Base-by-base conservation (phyloP, 2,797 vertebrate species). In the Lagorchestes hirsutus region DNA sequence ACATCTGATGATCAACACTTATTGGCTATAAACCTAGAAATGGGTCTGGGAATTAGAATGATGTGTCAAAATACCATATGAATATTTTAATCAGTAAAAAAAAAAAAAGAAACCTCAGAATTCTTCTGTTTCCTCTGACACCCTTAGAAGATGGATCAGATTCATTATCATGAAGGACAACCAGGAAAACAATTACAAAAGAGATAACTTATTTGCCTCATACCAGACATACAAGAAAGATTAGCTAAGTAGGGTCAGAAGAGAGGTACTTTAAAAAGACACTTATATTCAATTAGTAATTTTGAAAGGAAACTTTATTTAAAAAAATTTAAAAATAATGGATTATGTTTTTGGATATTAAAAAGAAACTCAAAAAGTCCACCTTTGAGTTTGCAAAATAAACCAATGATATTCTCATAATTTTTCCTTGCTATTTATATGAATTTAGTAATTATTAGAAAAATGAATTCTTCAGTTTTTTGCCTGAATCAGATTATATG, bases 401-500 rank as follows among this genome's bases (percentile, higher is more conserved):
- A 97, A 96, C 96, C 55, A 97, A 95, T 8, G 82, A 29, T 34
- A 54, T 96, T 96, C 93, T 97, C 92, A 97, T 96, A 97, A 98
- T 96, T 92, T 92, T 94, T 93, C 24, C 58, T 96, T 93, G 93
- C 94, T 96, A 96, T 96, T 93, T 96, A 97, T 96, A 93, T 96
- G 96, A 67, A 58, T 93, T 97, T 97, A 97, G 97, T 96, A 97
- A 97, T 96, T 97, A 93, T 90, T 95, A 50, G 91, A 97, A 97
- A 94, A 96, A 94, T 96, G 95, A 90, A 90, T 55, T 95, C 97
- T 95, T 97, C 90, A 90, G 93, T 94, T 97, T 97, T 94, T 97
- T 97, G 92, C 95, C 97, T 97, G 40, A 96, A 95, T 97, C 62
- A 92, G 96, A 95, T 90, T 92, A 96, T 92, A 97, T 92, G 54